These are phyloP conservation scores for Steromphala cineraria DNA, from an alignment of 2,888 invertebrate species.

Conservation along the genomic window DNA sequence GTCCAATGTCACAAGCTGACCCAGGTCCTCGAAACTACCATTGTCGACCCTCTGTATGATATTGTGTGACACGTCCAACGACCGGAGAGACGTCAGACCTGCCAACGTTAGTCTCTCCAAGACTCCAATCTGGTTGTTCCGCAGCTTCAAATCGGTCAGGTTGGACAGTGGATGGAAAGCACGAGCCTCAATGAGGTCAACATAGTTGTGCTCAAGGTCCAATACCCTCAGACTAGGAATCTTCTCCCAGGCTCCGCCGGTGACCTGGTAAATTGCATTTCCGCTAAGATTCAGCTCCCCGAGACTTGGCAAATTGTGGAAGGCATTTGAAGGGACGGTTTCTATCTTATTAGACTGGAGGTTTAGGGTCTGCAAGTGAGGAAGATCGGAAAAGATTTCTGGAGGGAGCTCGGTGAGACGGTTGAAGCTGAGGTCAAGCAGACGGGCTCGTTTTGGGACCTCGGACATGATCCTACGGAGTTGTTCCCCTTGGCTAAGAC, in stretches of 20 bases:
- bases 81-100: constrained; percentile 40
- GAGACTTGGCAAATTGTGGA: background rate
- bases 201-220: constrained; percentile 19
- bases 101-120: constrained; percentile 37
- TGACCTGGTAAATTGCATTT: constrained; percentile 43
- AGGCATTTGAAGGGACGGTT: background rate
- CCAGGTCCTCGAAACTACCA: background rate
- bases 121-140: constrained; percentile 41
- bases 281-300: background rate
- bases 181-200: background rate
- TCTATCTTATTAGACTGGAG: background rate
- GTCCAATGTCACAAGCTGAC: background rate
- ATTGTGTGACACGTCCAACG: constrained; percentile 43
- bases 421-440: constrained; percentile 14
- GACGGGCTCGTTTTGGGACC: background rate
- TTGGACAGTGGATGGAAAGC: background rate
- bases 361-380: constrained; percentile 2
- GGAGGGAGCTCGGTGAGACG: background rate
- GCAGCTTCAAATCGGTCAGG: constrained; percentile 16
- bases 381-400: background rate
- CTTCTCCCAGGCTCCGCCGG: background rate
- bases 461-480: background rate
- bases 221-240: constrained; percentile 12
- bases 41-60: constrained; percentile 29
- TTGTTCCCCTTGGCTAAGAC: background rate